A percentile compares a stretch with the other conserved stretches of the same genome.
Conservation (phyloP, 2,113 vertebrate species). For the Hyaena hyaena region DNA sequence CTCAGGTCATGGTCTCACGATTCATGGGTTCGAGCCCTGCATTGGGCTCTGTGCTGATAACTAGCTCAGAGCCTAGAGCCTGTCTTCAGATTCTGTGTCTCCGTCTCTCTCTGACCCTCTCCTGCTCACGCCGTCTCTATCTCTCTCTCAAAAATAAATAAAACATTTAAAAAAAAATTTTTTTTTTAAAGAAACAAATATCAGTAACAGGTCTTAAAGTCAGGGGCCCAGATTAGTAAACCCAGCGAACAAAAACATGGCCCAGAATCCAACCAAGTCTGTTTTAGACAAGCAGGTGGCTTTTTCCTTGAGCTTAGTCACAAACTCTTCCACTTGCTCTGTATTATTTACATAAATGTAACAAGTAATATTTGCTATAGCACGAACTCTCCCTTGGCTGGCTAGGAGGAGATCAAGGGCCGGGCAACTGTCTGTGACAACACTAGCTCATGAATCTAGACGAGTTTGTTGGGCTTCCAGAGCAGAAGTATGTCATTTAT, state of each 20-base stretch:
- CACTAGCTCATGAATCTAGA: background rate
- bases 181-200: background rate
- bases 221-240: background rate
- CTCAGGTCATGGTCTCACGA: no score
- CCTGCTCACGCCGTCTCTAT: no score
- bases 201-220: background rate
- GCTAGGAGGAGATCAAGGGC: background rate
- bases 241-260: constrained; percentile 1
- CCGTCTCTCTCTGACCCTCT: no score
- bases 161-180: no score
- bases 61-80: no score
- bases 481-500: background rate
- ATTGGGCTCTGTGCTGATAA: no score
- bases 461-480: background rate
- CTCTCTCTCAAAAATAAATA: no score
- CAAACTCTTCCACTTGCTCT: background rate
- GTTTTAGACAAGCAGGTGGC: background rate
- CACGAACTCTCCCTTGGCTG: background rate
- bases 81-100: no score
- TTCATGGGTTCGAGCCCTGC: no score
- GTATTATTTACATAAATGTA: background rate
- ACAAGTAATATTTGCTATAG: background rate
- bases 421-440: background rate
- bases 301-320: constrained; percentile 1
- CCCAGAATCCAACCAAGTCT: background rate